Base-by-base conservation (phyloP, 2,113 vertebrate genomes). In the Xenus cinereus region DNA sequence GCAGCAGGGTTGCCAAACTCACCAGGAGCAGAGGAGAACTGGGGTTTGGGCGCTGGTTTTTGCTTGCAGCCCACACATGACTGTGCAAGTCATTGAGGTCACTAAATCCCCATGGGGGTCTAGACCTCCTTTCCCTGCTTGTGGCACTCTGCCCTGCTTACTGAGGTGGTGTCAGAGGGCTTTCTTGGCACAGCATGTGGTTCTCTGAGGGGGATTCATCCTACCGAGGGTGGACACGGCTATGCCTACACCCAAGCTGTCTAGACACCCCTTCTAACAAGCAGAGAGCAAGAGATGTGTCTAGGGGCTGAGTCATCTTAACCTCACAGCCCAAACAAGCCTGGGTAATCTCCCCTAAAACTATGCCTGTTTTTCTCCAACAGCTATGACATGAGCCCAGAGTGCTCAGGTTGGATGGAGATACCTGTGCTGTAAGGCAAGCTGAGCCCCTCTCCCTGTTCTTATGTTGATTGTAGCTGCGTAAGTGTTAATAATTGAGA, bases 261-360 rank as follows among this genome's bases (percentile, higher is more conserved):
- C 95, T 89, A 79, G 87, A 94, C 62, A 86, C 32, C 59, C 39
- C 71, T 93, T 93, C 62, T 33, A 80, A 41, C 4, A 35, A 86
- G 83, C 2, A 15, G 35, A 76, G 57, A 78, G 33, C 22, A 41
- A 81, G 73, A 87, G 53, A 45, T 84, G 24, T 86, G 73, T n/a
- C 84, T 53, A 50, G 39, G 24, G 27, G 6, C 64, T 91, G 95
- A 96, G 64, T 87, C 77, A 93, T 63, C 62, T 91, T 53, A 89
- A 75, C 16, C 35, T 84, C 54, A 64, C 21, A 87, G 46, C n/a
- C 43, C 64, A 75, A 87, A 89, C 48, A 81, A 87, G 69, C 53
- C 57, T 80, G 37, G 23, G 10, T 96, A 74, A 69, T 81, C 10
- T 45, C n/a, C 27, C 37, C 54, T 80, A 57, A 92, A 83, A 93